Evolutionary conservation across 2,888 invertebrate genomes (phyloP).

Genomic region (Pantelozetes paolii): DNA sequence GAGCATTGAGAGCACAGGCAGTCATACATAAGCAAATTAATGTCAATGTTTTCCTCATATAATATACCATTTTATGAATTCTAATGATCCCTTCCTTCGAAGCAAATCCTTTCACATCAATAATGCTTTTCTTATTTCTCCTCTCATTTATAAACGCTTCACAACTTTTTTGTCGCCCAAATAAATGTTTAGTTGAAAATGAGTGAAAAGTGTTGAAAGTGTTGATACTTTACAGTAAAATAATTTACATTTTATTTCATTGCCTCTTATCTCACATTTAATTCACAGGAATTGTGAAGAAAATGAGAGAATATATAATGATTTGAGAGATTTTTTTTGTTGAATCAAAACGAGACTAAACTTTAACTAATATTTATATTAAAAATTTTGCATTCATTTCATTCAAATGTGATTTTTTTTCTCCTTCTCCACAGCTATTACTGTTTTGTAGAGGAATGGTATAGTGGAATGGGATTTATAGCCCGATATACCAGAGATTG

Average conservation of each 20-base stretch:
- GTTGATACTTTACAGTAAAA: slow-evolving; percentile 5
- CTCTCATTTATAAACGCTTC: slow-evolving; percentile 3
- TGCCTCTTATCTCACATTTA: neutral
- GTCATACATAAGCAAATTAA: slow-evolving; percentile 32
- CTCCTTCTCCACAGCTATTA: slow-evolving; percentile 1
- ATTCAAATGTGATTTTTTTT: slow-evolving; percentile 4
- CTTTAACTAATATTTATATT: slow-evolving; percentile 27
- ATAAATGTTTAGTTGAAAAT: neutral
- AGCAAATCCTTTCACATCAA: slow-evolving; percentile 29
- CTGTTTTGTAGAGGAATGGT: neutral
- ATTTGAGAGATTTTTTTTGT: neutral
- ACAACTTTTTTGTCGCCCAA: neutral
- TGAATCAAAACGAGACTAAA: slow-evolving; percentile 6
- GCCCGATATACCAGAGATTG: slow-evolving; percentile 22
- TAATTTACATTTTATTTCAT: slow-evolving; percentile 37
- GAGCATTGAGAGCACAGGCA: neutral
- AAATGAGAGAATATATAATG: neutral
- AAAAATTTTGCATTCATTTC: slow-evolving; percentile 4
- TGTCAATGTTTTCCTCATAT: slow-evolving; percentile 17
- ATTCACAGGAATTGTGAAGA: neutral
- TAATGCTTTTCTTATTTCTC: slow-evolving; percentile 28
- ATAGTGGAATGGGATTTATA: slow-evolving; percentile 8
- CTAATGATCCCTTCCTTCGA: neutral
- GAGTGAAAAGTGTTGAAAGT: neutral
- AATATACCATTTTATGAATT: slow-evolving; percentile 4